Base-by-base conservation (phyloP, 92 coral and sea anemone genomes). In the Palythoa grandis region DNA sequence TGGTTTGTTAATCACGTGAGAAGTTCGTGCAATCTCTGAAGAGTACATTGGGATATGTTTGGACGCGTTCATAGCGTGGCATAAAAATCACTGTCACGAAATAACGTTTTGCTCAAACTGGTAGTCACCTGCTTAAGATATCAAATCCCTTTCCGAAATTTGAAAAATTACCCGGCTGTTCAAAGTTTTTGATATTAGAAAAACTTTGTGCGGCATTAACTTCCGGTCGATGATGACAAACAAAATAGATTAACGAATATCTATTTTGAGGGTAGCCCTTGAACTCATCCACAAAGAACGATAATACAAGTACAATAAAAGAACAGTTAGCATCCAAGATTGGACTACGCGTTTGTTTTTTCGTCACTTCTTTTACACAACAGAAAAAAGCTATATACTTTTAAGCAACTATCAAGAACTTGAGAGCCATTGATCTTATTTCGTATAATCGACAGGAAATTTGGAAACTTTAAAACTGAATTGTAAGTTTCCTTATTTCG, bases 261-360 rank as follows among this genome's bases (percentile, higher is more conserved):
- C 61, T 80, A 43, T 66, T 65, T 63, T 48, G 39, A 80, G 85
- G 63, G 39, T 73, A 22, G 37, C 57, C 35, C 85, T 80, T 80
- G 74, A 80, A 48, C 60, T 80, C 47, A 80, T 20, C 85, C 85
- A 80, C 63, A 22, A 24, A 63, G 47, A 63, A 7, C 63, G 72
- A 47, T 80, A 80, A 80, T 66, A 66, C 58, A 37, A 61, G 23
- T 15, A 19, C 39, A 19, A 65, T 16, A 80, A 80, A 61, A 52
- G 13, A 23, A 40, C 85, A 48, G 23, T 80, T 80, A 66, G 20
- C 72, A 20, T 56, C 72, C 60, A 65, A 24, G 50, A 76, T 24
- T 65, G 25, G 48, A 66, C 61, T 65, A 80, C n/a, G 29, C 15
- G 3, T 11, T 43, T 47, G 17, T 35, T 23, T 20, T 7, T 13